Evolutionary conservation across 2,888 invertebrate genomes (phyloP), one percentile per base, ranked within the genome.

Genomic region (Papilio demoleus): DNA sequence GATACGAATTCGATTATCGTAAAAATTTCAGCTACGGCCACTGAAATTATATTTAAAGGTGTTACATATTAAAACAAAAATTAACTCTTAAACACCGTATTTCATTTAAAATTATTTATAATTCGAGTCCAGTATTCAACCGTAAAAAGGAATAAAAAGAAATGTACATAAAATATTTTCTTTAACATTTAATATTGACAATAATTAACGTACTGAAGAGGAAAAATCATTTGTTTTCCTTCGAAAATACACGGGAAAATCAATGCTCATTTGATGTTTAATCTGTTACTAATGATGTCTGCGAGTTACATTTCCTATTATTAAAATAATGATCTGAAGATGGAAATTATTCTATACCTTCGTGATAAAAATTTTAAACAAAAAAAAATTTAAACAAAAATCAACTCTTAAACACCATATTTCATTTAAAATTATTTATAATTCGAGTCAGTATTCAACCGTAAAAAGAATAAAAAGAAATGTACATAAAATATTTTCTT

Each of bases 211-310:
- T 31, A n/a, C 14, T n/a, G 53, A 53, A 53, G 27, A 27, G 53
- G 53, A n/a, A 50, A 50, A 50, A 31, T 53, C n/a, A n/a, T 53
- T 31, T 31, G 53, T 53, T 53, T 53, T 53, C n/a, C 27, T 12
- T n/a, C n/a, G 9, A 31, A 53, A 53, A 31, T 53, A 9, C 2
- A 53, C 14, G 2, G n/a, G 17, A 53, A 53, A 53, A 53, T 53
- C 27, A n/a, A 53, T 31, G 3, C n/a, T 53, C 31, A 53, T n/a
- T 53, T 31, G 8, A 14, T 53, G 53, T 53, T 53, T 53, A n/a
- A 53, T 53, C 27, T 53, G 8, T 24, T n/a, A 27, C 53, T 53
- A 53, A 53, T 31, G 14, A 53, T 53, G 53, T n/a, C 53, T 53
- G 24, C 27, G n/a, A 53, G 27, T 53, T 53, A 31, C 4, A 31